These are phyloP conservation scores for Calidris pygmaea DNA, from an alignment of 2,113 vertebrate species.

Conservation along the genomic window DNA sequence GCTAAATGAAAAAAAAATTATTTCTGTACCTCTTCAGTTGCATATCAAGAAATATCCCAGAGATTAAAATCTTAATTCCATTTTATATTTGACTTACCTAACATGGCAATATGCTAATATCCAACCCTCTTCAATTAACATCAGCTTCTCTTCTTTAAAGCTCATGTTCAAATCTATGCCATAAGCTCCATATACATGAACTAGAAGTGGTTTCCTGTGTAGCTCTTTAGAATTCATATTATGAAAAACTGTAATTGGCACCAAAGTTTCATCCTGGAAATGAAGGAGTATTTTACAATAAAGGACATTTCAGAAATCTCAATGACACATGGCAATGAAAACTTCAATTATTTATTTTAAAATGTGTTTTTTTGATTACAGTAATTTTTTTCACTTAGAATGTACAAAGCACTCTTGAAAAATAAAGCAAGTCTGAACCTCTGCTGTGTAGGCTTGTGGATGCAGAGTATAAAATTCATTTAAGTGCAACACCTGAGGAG, in stretches of 20 bases:
- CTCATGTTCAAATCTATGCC: slow-evolving; percentile 90
- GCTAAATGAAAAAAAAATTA: background rate
- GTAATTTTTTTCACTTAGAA: slow-evolving; percentile 68
- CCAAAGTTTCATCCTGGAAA: slow-evolving; percentile 87
- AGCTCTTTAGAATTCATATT: slow-evolving; percentile 72
- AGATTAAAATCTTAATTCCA: background rate
- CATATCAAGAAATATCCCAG: background rate
- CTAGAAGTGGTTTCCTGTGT: slow-evolving; percentile 82
- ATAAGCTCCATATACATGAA: slow-evolving; percentile 95
- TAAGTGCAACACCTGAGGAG: slow-evolving; percentile 71
- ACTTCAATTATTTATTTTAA: slow-evolving; percentile 73
- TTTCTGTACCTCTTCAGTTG: background rate
- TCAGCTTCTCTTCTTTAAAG: slow-evolving; percentile 87
- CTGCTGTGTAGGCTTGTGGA: slow-evolving; percentile 47
- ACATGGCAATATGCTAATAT: slow-evolving; percentile 95
- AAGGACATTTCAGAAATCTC: slow-evolving; percentile 65
- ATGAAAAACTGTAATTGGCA: slow-evolving; percentile 92
- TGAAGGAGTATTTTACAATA: slow-evolving; percentile 61
- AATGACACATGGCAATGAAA: slow-evolving; percentile 63
- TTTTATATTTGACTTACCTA: slow-evolving; percentile 78
- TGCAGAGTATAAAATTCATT: slow-evolving; percentile 60
- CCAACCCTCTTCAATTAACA: slow-evolving; percentile 91
- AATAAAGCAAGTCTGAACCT: slow-evolving; percentile 56
- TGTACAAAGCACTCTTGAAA: slow-evolving; percentile 64
- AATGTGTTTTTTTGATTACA: slow-evolving; percentile 65